A percentile compares a stretch with the other conserved stretches of the same genome.
These are phyloP conservation scores for Pristionchus mayeri DNA, from an alignment of 2,888 invertebrate genomes.

Conservation along the genomic window DNA sequence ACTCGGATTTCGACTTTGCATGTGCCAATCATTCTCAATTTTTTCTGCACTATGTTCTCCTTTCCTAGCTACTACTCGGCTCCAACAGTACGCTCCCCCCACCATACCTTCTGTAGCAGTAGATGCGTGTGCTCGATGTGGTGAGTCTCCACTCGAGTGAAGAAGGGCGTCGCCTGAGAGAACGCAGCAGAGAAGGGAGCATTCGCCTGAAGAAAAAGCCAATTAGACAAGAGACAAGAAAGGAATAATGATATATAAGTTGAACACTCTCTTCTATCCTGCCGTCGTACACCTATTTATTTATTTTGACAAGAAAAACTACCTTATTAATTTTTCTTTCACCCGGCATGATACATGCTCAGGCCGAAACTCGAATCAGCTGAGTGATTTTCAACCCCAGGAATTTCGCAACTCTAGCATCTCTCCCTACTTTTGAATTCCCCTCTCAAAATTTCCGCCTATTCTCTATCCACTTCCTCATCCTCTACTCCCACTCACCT, in stretches of 20 bases:
- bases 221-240: too few species aligned
- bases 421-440: neutral
- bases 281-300: too few species aligned
- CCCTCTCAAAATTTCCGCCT: too few species aligned
- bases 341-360: neutral
- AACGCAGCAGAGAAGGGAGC: constrained; percentile 57
- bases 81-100: neutral
- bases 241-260: too few species aligned
- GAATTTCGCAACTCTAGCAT: too few species aligned
- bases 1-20: too few species aligned
- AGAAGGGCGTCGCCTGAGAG: constrained; percentile 61
- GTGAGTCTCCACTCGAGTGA: constrained; percentile 56
- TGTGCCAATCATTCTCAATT: too few species aligned
- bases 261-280: too few species aligned
- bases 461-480: neutral
- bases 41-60: neutral
- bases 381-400: neutral
- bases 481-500: constrained; percentile 52
- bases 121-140: constrained; percentile 39
- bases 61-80: neutral
- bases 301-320: too few species aligned
- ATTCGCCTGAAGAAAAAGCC: constrained; percentile 56
- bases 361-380: neutral
- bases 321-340: too few species aligned
- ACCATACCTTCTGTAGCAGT: constrained; percentile 39